Conservation (phyloP, 2,113 vertebrate species). For the Equus quagga region DNA sequence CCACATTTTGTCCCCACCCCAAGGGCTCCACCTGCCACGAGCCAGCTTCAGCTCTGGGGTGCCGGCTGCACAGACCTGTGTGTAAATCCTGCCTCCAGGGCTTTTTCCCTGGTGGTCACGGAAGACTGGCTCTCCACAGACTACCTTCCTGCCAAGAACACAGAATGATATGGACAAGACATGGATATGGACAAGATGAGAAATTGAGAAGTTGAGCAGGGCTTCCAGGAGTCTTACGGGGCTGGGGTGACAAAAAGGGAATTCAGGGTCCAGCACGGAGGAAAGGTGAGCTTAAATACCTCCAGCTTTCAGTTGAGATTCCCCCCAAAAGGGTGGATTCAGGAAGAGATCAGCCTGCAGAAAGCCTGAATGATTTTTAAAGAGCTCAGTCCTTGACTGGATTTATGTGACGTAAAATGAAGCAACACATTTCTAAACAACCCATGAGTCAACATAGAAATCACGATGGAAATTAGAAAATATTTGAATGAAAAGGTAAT, state of each 20-base stretch:
- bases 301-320: not conserved
- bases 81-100: not conserved
- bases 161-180: not conserved
- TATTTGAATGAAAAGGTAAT: slow-evolving; percentile 52
- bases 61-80: not conserved
- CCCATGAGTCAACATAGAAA: not conserved
- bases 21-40: not conserved
- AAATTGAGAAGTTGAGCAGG: not conserved
- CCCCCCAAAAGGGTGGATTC: not conserved
- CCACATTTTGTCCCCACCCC: too few species aligned
- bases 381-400: not conserved
- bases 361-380: not conserved
- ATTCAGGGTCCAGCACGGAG: not conserved
- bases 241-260: not conserved
- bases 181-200: not conserved
- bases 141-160: not conserved
- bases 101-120: not conserved
- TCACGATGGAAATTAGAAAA: slow-evolving; percentile 24
- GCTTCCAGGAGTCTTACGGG: not conserved
- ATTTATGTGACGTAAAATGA: not conserved
- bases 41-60: not conserved
- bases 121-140: not conserved
- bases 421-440: slow-evolving; percentile 20
- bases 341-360: not conserved
- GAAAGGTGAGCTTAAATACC: not conserved